These are phyloP conservation scores for Melitaea cinxia DNA, from an alignment of 1,140 invertebrate species.

Conservation along the genomic window DNA sequence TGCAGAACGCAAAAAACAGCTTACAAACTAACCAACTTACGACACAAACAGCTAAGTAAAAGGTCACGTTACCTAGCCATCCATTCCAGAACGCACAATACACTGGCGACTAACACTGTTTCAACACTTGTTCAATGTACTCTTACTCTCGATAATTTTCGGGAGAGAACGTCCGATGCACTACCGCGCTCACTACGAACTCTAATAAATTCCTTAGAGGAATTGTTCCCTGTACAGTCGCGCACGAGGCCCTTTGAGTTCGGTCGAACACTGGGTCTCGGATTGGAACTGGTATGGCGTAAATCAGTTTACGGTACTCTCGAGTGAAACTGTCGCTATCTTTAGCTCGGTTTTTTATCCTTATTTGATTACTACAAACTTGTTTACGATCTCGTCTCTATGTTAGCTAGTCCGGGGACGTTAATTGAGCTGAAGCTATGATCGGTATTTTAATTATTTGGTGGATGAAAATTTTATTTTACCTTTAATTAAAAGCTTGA, in stretches of 20 bases:
- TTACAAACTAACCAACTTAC: constrained; percentile 12
- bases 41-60: constrained; percentile 11
- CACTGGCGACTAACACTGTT: constrained; percentile 46
- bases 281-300: constrained; percentile 24
- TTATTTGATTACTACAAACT: constrained; percentile 8
- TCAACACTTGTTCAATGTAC: constrained; percentile 47
- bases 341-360: constrained; percentile 15
- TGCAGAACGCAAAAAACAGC: neutral
- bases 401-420: neutral
- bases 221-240: constrained; percentile 74
- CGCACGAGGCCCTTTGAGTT: constrained; percentile 44
- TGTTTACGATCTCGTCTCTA: neutral
- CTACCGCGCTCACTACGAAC: constrained; percentile 54
- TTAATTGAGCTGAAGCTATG: neutral
- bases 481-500: no score
- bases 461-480: neutral
- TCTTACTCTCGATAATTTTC: constrained; percentile 44
- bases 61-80: constrained; percentile 68
- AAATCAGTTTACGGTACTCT: constrained; percentile 32
- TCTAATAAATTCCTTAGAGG: constrained; percentile 73
- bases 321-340: constrained; percentile 23
- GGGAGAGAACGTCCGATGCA: constrained; percentile 11
- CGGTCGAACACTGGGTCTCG: constrained; percentile 17
- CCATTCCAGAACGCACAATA: constrained; percentile 54
- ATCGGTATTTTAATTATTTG: neutral